phyloP scores from a whole-genome alignment of 2,888 invertebrate species.

The Agriopis leucophaearia region DNA sequence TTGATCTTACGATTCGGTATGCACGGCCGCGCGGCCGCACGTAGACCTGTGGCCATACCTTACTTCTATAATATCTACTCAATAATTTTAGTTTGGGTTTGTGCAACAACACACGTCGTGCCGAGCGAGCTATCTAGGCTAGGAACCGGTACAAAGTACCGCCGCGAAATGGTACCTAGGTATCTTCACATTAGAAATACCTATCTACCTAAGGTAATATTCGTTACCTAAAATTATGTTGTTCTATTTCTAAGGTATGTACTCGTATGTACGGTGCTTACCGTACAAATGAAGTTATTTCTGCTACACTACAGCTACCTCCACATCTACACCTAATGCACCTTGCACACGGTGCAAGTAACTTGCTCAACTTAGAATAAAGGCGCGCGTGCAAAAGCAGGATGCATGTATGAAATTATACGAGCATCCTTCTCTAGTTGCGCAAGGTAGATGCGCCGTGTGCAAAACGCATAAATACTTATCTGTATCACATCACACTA shows the following conservation, averaged over 20 bases:
- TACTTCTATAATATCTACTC: conserved; percentile 82
- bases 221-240: conserved; percentile 33
- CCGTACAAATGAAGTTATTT: background rate
- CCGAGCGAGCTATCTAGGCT: conserved; percentile 66
- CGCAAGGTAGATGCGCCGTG: too few relatives aligned
- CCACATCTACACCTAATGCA: too few relatives aligned
- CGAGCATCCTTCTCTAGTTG: too few relatives aligned
- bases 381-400: too few relatives aligned
- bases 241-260: too few relatives aligned
- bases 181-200: conserved; percentile 57
- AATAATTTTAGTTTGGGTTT: conserved; percentile 83
- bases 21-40: conserved; percentile 82
- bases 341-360: too few relatives aligned
- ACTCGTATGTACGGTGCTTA: background rate
- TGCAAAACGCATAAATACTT: too few relatives aligned
- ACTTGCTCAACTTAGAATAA: too few relatives aligned
- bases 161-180: conserved; percentile 43
- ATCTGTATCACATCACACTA: too few relatives aligned
- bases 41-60: conserved; percentile 78
- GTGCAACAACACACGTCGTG: conserved; percentile 79
- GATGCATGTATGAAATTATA: too few relatives aligned
- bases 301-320: background rate
- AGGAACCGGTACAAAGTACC: conserved; percentile 59
- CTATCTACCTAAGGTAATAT: conserved; percentile 27
- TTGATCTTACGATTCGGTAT: conserved; percentile 86